Base-by-base conservation (phyloP, 2,797 vertebrate species). In the Urosaurus nigricauda region DNA sequence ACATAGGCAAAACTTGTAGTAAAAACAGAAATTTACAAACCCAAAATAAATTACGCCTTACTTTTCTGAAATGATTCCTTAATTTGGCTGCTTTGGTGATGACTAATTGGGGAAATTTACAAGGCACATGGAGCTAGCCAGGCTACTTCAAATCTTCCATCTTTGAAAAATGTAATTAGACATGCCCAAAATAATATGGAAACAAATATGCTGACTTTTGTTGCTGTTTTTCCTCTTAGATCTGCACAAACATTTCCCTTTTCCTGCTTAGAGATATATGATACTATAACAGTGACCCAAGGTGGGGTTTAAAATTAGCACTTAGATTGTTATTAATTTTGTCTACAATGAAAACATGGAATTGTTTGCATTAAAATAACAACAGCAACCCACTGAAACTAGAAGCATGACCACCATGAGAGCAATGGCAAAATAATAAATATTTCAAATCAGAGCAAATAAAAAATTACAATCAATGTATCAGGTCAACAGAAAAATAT, bases 11-110 rank as follows among this genome's bases (percentile, higher is more conserved):
- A 73, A n/a, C 88, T 65, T 68, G 92, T 89, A 83, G 17, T 71
- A 63, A 92, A 51, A 86, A 89, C 60, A 83, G 17, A 90, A 92
- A 53, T 89, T 93, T 92, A 92, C 74, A 91, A 63, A 88, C 90
- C 86, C 47, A 14, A 81, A 78, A 4, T 88, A 91, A n/a, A 88
- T 86, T 93, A 60, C 43, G 65, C 65, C n/a, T 83, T 88, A 91
- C 79, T 85, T 53, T 83, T 68, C 83, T 88, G 43, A 75, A 83
- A 17, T 65, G 47, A 35, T 84, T 40, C 26, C 63, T 53, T 83
- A 79, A 79, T 88, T 70, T 79, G 37, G 78, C n/a, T 74, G 19
- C 70, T 89, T 37, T 63, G 21, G 60, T 68, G 29, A 35, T 53
- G 88, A 40, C 82, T 91, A 89, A 74, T 84, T 80, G 85, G 86